A percentile compares a stretch with the other conserved stretches of the same genome.
Evolutionary conservation across 2,113 vertebrate species (phyloP).

Genomic region (Arizona elegans): DNA sequence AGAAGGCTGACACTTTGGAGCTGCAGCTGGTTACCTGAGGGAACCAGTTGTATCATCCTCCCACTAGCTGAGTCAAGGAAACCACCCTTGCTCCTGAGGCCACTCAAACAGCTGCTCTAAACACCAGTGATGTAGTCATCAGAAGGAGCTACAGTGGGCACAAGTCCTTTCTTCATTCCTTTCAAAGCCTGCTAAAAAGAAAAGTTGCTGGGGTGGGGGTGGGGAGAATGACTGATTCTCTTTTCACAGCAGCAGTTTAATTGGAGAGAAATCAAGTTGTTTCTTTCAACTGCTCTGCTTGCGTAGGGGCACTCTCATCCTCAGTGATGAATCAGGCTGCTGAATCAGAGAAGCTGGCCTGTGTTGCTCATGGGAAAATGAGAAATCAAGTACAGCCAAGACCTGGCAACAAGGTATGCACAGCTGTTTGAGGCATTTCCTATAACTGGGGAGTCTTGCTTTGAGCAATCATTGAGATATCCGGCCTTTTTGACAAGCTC

Average conservation of each 20-base stretch:
- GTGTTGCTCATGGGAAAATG: slow-evolving; percentile 1
- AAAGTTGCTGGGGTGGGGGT: slow-evolving; percentile 21
- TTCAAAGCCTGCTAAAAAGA: not conserved
- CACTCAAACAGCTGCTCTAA: slow-evolving; percentile 4
- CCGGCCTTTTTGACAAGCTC: slow-evolving; percentile 58
- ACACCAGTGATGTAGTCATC: not conserved
- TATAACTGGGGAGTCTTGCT: slow-evolving; percentile 45
- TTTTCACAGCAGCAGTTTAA: slow-evolving; percentile 45
- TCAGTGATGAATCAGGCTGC: slow-evolving; percentile 8
- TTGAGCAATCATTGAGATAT: slow-evolving; percentile 45
- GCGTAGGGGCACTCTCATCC: not conserved
- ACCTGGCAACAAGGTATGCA: not conserved
- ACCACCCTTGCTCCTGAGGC: not conserved
- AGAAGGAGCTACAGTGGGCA: not conserved
- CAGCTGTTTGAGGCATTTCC: slow-evolving; percentile 6
- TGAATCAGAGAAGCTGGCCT: slow-evolving; percentile 3
- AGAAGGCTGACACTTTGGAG: not conserved
- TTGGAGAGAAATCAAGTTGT: slow-evolving; percentile 33
- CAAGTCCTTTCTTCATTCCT: not conserved
- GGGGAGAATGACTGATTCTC: slow-evolving; percentile 1
- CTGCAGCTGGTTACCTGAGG: not conserved
- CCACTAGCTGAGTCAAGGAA: slow-evolving; percentile 5
- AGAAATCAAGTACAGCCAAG: not conserved
- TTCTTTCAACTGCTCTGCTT: slow-evolving; percentile 36
- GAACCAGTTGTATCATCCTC: not conserved